Base-by-base conservation (phyloP, 2,888 invertebrate species). In the Polymixis flavicincta region DNA sequence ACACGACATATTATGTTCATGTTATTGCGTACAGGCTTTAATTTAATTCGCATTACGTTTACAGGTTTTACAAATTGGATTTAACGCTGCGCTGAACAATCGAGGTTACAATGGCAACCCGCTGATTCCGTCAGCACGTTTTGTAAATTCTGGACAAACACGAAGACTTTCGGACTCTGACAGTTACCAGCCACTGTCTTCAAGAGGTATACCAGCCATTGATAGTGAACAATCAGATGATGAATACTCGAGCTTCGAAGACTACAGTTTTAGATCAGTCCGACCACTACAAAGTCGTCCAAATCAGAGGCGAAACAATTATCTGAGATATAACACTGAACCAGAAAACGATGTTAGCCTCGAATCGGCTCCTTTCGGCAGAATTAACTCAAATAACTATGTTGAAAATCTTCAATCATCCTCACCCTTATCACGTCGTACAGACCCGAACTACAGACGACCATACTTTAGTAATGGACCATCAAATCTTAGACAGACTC, bases 41-140 rank as follows among this genome's bases (percentile, higher is more conserved):
- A 83, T 83, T 85, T 85, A 13, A 52, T 68, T 45, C 52, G 48
- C 32, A 68, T 85, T 82, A 59, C 22, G 60, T 76, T 83, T 67
- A 64, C 85, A 83, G 82, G n/a, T 82, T 68, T 68, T 83, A 68
- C 85, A 83, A 83, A 85, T 83, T 82, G 82, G 60, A 85, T 82
- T 82, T 70, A 70, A 63, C 52, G 32, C 57, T 9, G 82, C 77
- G 7, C 67, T 76, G 28, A 68, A 82, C 52, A 63, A 64, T 48
- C 65, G 37, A 13, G 66, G 25, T 54, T 28, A 71, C 48, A 57
- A 22, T 42, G 28, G 54, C 37, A 85, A 54, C 17, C 17, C 22
- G 32, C 25, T 67, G 66, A 74, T 57, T 32, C 48, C 59, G 2
- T 63, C 50, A 25, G 11, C 52, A 45, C 54, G n/a, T 19, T 57